Conservation (phyloP, 1,140 invertebrate species). For the Drosophila oshimai region DNA sequence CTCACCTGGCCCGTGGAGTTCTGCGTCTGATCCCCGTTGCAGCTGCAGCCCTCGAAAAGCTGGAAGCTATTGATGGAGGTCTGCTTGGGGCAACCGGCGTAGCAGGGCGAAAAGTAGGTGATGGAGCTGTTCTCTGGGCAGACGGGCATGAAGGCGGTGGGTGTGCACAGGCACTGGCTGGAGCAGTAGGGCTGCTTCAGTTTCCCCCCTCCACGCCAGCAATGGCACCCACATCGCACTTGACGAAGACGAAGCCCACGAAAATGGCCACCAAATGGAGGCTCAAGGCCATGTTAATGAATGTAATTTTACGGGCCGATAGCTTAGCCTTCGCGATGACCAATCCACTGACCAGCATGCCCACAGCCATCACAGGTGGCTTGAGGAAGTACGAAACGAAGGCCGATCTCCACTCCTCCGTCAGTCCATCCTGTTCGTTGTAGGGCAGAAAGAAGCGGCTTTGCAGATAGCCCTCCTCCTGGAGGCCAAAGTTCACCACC, state of each 20-base stretch:
- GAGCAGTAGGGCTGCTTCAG: slow-evolving; percentile 85
- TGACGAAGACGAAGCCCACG: slow-evolving; percentile 85
- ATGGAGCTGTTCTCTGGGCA: slow-evolving; percentile 84
- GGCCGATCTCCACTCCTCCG: slow-evolving; percentile 84
- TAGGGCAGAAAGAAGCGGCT: slow-evolving; percentile 85
- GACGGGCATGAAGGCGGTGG: slow-evolving; percentile 86
- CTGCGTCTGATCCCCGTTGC: slow-evolving; percentile 70
- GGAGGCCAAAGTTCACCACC: slow-evolving; percentile 84
- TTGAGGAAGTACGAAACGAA: slow-evolving; percentile 84
- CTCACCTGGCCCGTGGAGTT: slow-evolving; percentile 18
- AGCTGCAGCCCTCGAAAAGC: slow-evolving; percentile 84
- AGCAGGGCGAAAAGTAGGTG: slow-evolving; percentile 88
- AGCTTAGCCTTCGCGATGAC: slow-evolving; percentile 86
- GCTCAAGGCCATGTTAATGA: slow-evolving; percentile 84
- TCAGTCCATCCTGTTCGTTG: slow-evolving; percentile 84
- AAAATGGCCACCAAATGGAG: slow-evolving; percentile 83
- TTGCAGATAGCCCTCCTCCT: slow-evolving; percentile 85
- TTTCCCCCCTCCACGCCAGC: slow-evolving; percentile 82
- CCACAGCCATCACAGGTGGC: slow-evolving; percentile 85
- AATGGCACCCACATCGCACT: slow-evolving; percentile 84
- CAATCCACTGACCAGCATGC: slow-evolving; percentile 85
- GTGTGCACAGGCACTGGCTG: slow-evolving; percentile 85
- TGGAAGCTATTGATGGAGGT: slow-evolving; percentile 79
- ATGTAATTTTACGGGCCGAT: slow-evolving; percentile 70
- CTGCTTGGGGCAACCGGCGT: slow-evolving; percentile 86